Conservation (phyloP, 1,140 invertebrate species). For the Globodera ellingtonae region DNA sequence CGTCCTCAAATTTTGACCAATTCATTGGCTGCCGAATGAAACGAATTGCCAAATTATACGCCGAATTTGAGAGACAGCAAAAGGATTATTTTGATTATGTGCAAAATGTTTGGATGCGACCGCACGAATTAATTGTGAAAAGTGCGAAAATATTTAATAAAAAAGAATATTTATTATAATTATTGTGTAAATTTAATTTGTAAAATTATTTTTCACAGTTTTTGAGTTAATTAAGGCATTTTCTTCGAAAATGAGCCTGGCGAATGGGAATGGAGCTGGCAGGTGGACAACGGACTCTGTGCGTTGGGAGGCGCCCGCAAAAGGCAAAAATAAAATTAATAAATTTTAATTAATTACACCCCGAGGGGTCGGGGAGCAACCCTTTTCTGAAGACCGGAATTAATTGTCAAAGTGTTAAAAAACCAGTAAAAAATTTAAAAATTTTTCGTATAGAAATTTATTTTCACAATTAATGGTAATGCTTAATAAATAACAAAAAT, state of each 20-base stretch:
- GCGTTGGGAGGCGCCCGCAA: conserved; percentile 17
- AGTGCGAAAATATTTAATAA: neutral
- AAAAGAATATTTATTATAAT: too few species aligned
- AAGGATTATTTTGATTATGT: conserved; percentile 36
- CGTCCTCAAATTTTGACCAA: conserved; percentile 7
- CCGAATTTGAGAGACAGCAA: conserved; percentile 25
- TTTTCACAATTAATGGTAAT: too few species aligned
- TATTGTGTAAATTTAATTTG: conserved; percentile 13
- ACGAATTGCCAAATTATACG: conserved; percentile 23
- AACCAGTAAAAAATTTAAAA: too few species aligned
- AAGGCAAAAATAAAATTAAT: neutral
- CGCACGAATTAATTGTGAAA: conserved; percentile 30
- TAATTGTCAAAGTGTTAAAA: too few species aligned
- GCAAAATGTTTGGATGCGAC: conserved; percentile 23
- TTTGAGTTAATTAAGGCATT: neutral
- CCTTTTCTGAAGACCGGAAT: neutral
- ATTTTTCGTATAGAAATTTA: too few species aligned
- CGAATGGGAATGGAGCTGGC: conserved; percentile 22
- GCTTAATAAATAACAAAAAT: too few species aligned
- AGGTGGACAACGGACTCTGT: conserved; percentile 28
- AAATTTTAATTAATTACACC: too few species aligned
- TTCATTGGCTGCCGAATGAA: conserved; percentile 38
- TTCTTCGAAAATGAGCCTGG: conserved; percentile 7
- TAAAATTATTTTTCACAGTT: neutral
- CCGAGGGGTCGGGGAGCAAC: neutral